Base-by-base conservation (phyloP, 2,888 invertebrate genomes). In the Harpalus rubripes region DNA sequence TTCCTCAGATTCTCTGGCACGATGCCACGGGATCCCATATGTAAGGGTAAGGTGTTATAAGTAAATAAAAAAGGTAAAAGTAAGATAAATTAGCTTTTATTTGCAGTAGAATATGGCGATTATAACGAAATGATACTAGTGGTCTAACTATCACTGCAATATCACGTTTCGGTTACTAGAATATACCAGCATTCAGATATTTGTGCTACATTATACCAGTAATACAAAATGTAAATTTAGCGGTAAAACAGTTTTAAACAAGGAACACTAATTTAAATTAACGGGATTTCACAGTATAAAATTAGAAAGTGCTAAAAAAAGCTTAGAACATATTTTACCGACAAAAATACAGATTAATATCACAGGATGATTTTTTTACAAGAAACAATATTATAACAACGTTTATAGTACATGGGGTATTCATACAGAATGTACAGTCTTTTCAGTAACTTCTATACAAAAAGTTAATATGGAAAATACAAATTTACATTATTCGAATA, bases 391-490 rank as follows among this genome's bases (percentile, higher is more conserved):
- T 59, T 32, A 59, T 63, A 22, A 22, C 12, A 26, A 63, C 63
- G 26, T 18, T 32, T 63, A 63, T 63, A 63, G 63, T 63, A 63
- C 63, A 68, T 6, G 12, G 68, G 15, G 32, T 68, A 26, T 63
- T 26, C 68, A 68, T 68, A 68, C 68, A 68, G 22, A 68, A 63
- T 63, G 26, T 26, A 63, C 39, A 68, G 68, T 68, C 68, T 68
- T 68, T 68, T 68, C 15, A 32, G 68, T 68, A 68, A 68, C 68
- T 41, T 68, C 68, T 68, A 68, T 68, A 68, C 68, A 68, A 68
- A 68, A 68, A 68, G 68, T 26, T 61, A 65, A n/a, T 65, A 65
- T 68, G 26, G 68, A 68, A 68, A 68, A 68, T 68, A 68, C 68
- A 68, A 68, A 26, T 68, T 68, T 68, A 68, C 39, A 68, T 65